These are phyloP conservation scores for Sinocyclocheilus rhinocerous DNA, from an alignment of 2,113 vertebrate genomes.

Conservation along the genomic window DNA sequence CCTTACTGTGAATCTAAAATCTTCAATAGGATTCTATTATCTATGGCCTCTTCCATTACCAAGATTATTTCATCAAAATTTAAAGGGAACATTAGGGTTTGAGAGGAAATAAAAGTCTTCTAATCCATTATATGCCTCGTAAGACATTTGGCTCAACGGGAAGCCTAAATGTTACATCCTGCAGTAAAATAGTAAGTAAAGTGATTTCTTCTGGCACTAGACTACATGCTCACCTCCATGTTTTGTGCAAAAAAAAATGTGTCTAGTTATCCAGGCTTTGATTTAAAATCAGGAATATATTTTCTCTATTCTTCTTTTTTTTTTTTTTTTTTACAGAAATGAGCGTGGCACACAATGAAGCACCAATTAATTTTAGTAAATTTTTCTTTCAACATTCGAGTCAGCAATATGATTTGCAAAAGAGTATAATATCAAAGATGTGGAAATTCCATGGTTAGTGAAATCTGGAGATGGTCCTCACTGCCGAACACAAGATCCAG, in stretches of 20 bases:
- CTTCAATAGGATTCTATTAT: conserved; percentile 33
- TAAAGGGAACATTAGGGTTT: conserved; percentile 39
- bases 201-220: background rate
- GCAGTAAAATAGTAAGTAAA: conserved; percentile 8
- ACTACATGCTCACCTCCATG: background rate
- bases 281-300: background rate
- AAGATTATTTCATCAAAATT: conserved; percentile 36
- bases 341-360: background rate
- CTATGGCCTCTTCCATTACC: background rate
- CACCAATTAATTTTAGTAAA: background rate
- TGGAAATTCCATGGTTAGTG: background rate
- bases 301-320: too few species aligned
- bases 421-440: background rate
- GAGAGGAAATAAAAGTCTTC: conserved; percentile 28
- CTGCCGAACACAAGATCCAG: too few species aligned
- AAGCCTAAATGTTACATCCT: conserved; percentile 16
- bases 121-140: conserved; percentile 23
- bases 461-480: too few species aligned
- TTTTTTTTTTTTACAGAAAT: background rate
- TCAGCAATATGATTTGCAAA: conserved; percentile 11
- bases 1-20: conserved; percentile 19
- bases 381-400: background rate
- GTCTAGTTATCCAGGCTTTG: background rate
- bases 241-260: too few species aligned
- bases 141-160: conserved; percentile 8